Conservation (phyloP, 2,113 vertebrate species). For the Aleadryas rufinucha region DNA sequence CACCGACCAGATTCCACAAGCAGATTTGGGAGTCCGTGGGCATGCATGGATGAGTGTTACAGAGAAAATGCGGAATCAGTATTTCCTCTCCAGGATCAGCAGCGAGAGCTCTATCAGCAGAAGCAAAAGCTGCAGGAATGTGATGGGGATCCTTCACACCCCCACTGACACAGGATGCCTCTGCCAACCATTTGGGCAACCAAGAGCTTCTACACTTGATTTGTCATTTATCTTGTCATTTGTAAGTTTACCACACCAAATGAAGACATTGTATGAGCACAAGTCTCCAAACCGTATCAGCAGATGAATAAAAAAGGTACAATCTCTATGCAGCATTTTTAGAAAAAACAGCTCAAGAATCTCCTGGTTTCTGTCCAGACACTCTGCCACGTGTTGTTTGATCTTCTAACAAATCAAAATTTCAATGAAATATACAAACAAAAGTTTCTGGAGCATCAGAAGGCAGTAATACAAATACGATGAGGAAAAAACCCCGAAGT, state of each 20-base stretch:
- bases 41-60: neutral
- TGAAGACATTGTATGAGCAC: accelerated
- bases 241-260: neutral
- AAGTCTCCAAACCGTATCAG: neutral
- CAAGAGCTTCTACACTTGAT: neutral
- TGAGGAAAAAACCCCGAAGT: neutral
- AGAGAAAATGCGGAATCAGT: neutral
- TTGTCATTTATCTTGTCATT: neutral
- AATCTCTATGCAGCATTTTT: neutral
- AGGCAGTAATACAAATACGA: neutral
- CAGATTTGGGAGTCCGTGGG: neutral
- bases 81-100: neutral
- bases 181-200: neutral
- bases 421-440: neutral
- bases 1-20: neutral
- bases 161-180: neutral
- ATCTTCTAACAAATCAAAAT: neutral
- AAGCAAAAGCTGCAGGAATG: neutral
- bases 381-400: neutral
- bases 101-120: neutral
- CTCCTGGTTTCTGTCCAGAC: neutral
- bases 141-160: neutral
- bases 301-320: neutral
- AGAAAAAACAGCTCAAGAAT: neutral
- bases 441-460: neutral